Conservation (phyloP, 2,888 invertebrate genomes). For the Cataglyphis albicans region DNA sequence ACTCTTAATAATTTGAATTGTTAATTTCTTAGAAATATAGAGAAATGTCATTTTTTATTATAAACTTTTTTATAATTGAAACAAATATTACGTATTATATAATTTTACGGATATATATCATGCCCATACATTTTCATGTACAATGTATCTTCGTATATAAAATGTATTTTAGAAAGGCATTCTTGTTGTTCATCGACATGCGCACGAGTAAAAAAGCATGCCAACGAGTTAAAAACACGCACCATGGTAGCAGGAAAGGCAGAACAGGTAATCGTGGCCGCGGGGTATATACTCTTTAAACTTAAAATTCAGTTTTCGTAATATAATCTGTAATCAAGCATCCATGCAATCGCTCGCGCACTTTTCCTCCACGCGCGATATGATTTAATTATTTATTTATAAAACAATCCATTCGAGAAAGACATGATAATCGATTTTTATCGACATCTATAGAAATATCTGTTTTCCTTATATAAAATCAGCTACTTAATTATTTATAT, state of each 20-base stretch:
- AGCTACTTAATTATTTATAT: neutral
- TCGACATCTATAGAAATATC: neutral
- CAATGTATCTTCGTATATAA: conserved; percentile 9
- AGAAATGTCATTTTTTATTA: neutral
- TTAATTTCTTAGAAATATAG: conserved; percentile 4
- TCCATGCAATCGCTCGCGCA: conserved; percentile 80
- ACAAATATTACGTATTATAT: neutral
- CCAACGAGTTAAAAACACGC: conserved; percentile 50
- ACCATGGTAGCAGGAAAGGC: conserved; percentile 59
- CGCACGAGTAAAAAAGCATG: conserved; percentile 42
- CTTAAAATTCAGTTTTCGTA: conserved; percentile 84
- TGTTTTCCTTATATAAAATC: neutral
- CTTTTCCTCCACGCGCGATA: conserved; percentile 84
- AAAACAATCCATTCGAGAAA: conserved; percentile 77
- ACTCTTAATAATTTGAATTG: neutral
- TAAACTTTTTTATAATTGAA: conserved; percentile 12
- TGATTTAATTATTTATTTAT: conserved; percentile 85
- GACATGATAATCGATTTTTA: neutral
- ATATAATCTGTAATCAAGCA: conserved; percentile 78
- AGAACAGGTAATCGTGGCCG: conserved; percentile 69
- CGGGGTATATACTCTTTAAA: conserved; percentile 73
- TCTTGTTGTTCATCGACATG: conserved; percentile 56
- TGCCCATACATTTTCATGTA: conserved; percentile 21
- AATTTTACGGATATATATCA: neutral
- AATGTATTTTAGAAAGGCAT: conserved; percentile 37